Percentiles rank a stretch among this genome's conserved stretches.
Conservation (phyloP, 2,888 invertebrate species). For the Caenorhabditis afra region DNA sequence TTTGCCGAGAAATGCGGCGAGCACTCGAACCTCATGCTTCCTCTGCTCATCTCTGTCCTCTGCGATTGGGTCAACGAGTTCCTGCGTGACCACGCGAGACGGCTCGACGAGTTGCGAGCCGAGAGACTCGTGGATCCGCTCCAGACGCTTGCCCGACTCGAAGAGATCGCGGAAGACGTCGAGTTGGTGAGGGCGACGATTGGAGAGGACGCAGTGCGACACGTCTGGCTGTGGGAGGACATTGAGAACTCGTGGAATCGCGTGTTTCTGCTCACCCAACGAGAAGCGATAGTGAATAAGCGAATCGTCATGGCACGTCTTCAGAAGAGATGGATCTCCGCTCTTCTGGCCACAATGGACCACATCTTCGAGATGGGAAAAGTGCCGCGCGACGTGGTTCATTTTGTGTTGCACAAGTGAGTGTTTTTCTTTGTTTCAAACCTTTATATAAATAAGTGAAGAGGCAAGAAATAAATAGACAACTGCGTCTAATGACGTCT, state of each 20-base stretch:
- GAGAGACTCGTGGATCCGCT: slow-evolving; percentile 47
- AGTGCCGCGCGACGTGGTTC: slow-evolving; percentile 37
- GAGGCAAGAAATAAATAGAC: slow-evolving; percentile 19
- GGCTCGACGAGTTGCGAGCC: slow-evolving; percentile 34
- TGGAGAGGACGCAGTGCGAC: slow-evolving; percentile 38
- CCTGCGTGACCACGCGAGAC: slow-evolving; percentile 44
- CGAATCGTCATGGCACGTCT: slow-evolving; percentile 26
- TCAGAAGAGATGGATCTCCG: slow-evolving; percentile 33
- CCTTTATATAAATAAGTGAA: slow-evolving; percentile 37
- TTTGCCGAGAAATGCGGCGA: slow-evolving; percentile 50
- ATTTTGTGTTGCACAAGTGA: slow-evolving; percentile 56
- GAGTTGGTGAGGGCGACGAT: slow-evolving; percentile 44
- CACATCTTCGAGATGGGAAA: slow-evolving; percentile 50
- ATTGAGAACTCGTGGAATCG: slow-evolving; percentile 58
- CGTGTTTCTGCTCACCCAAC: slow-evolving; percentile 37
- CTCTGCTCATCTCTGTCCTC: slow-evolving; percentile 35
- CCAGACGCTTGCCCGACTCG: slow-evolving; percentile 29
- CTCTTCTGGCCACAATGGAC: slow-evolving; percentile 45
- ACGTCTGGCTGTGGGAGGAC: slow-evolving; percentile 57
- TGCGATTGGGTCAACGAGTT: slow-evolving; percentile 48
- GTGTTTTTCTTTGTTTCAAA: slow-evolving; percentile 14
- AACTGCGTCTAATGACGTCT: slow-evolving; percentile 39
- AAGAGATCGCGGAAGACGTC: slow-evolving; percentile 30
- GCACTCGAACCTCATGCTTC: slow-evolving; percentile 39
- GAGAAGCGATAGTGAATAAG: slow-evolving; percentile 38